Evolutionary conservation across 2,113 vertebrate species (phyloP).

Genomic region (Lepus europaeus): DNA sequence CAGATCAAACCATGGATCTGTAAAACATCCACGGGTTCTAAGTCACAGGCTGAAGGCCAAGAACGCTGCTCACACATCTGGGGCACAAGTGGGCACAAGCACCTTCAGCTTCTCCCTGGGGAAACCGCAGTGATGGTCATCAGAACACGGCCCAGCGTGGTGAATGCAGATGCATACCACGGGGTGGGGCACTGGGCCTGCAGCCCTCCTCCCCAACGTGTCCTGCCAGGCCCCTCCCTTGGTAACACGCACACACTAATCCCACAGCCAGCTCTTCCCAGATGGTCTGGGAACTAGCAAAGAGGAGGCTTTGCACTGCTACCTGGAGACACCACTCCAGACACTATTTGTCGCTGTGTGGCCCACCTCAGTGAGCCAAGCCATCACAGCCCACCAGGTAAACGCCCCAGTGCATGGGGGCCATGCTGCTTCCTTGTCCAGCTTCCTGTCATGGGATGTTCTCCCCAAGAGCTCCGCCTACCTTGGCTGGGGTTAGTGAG

Average conservation of each 20-base stretch:
- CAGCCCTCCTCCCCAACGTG: neutral
- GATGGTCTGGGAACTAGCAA: neutral
- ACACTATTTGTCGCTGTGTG: neutral
- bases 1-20: neutral
- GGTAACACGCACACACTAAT: too few species aligned
- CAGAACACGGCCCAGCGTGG: accelerated
- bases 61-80: accelerated
- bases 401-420: neutral
- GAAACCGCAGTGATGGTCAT: neutral
- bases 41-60: neutral
- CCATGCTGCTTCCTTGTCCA: neutral
- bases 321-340: neutral
- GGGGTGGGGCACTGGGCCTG: neutral
- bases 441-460: neutral
- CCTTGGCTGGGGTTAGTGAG: neutral
- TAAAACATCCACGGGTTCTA: neutral
- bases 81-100: accelerated
- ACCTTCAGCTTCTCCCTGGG: neutral
- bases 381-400: neutral
- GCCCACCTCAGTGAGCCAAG: neutral
- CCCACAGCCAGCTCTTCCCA: neutral
- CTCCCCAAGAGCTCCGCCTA: neutral
- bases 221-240: neutral
- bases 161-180: accelerated
- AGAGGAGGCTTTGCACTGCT: neutral